A percentile compares a stretch with the other conserved stretches of the same genome.
Evolutionary conservation across 2,797 vertebrate species (phyloP).

Genomic region (Halcyon chelicuti): DNA sequence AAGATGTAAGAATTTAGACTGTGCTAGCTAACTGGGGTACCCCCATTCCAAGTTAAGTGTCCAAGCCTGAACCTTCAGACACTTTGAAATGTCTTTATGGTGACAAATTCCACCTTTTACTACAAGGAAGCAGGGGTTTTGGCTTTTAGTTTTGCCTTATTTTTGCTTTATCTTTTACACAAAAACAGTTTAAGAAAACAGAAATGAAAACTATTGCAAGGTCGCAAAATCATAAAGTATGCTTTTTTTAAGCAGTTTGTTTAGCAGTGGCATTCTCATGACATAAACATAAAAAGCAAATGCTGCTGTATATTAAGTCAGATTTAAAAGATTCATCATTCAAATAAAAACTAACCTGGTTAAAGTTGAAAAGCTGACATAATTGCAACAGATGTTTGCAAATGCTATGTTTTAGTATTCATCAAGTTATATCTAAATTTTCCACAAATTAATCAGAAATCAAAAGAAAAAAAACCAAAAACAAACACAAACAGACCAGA

Average conservation of each 20-base stretch:
- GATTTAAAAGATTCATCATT: neutral
- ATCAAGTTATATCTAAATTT: neutral
- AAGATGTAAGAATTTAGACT: neutral
- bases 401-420: neutral
- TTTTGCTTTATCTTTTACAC: neutral
- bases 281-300: constrained; percentile 43
- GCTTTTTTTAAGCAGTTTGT: neutral
- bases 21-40: neutral
- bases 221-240: neutral
- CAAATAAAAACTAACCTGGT: constrained; percentile 26
- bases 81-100: neutral
- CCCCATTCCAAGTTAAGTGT: neutral
- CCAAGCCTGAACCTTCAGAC: neutral
- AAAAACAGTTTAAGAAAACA: constrained; percentile 22
- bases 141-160: neutral
- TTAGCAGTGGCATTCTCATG: neutral
- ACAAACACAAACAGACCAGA: no score
- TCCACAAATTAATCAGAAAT: neutral
- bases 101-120: neutral
- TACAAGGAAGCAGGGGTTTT: neutral
- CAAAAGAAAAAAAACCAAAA: neutral
- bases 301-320: neutral
- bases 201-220: neutral
- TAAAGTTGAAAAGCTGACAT: neutral
- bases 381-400: neutral